A percentile compares a stretch with the other conserved stretches of the same genome.
phyloP scores from a whole-genome alignment of 2,888 invertebrate genomes.

The Melinaea marsaeus region DNA sequence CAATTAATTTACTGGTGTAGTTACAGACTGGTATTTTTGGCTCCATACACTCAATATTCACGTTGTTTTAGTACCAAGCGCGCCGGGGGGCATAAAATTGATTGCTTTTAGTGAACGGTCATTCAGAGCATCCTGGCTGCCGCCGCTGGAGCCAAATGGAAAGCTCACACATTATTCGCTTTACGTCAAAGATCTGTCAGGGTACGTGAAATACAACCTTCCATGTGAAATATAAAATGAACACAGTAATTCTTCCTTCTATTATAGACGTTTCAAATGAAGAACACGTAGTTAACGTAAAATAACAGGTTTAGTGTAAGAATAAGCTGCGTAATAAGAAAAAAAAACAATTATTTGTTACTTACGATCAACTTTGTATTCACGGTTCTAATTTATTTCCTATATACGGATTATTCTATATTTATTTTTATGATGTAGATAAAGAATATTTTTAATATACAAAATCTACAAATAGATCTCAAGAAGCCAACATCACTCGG shows the following conservation, averaged over 20 bases:
- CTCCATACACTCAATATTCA: slow-evolving; percentile 9
- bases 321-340: too few relatives aligned
- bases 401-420: too few relatives aligned
- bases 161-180: slow-evolving; percentile 88
- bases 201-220: slow-evolving; percentile 51
- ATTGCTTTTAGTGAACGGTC: slow-evolving; percentile 88
- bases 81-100: slow-evolving; percentile 90
- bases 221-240: neutral
- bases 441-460: neutral
- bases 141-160: slow-evolving; percentile 89
- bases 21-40: too few relatives aligned
- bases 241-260: neutral
- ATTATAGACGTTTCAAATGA: too few relatives aligned
- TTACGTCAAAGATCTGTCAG: slow-evolving; percentile 84
- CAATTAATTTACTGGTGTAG: too few relatives aligned
- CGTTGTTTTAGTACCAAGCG: slow-evolving; percentile 83
- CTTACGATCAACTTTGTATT: too few relatives aligned
- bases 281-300: too few relatives aligned
- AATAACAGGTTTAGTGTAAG: too few relatives aligned
- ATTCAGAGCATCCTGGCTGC: slow-evolving; percentile 90
- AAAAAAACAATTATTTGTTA: too few relatives aligned
- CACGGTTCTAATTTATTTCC: too few relatives aligned
- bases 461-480: slow-evolving; percentile 45
- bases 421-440: too few relatives aligned
- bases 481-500: slow-evolving; percentile 63